Evolutionary conservation across 2,113 vertebrate genomes (phyloP), one percentile per base, ranked within the genome.

Genomic region (Colaptes auratus): DNA sequence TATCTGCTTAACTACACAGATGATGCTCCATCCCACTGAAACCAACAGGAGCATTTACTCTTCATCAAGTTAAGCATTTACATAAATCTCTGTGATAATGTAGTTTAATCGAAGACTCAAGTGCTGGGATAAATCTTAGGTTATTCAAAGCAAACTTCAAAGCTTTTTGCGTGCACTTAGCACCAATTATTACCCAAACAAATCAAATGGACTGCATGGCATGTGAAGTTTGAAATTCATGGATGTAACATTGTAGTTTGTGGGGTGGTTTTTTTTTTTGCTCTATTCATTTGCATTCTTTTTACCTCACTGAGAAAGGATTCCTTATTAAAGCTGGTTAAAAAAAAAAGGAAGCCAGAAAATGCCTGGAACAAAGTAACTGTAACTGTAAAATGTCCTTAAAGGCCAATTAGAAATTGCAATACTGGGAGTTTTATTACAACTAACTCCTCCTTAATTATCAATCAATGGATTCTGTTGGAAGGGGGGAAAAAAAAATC

Each of bases 351-450:
- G 93, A 95, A 89, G 78, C n/a, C 91, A 81, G 90, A 97, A 89
- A 97, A 96, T 6, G 97, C 97, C 97, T 97, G 96, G 94, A 98
- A 98, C 97, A 97, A 98, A 98, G 97, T 97, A 97, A 98, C 97
- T 98, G 96, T 97, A 98, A 97, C 97, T 97, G 96, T 97, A 98
- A 98, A 98, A 98, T 96, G 96, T 98, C 97, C 98, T 98, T 97
- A 98, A 98, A 98, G 97, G 97, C 97, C 98, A 98, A 98, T 98
- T 98, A 98, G 97, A 98, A 98, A 98, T 97, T 97, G 97, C 97
- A 98, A 98, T 98, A 97, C 97, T 96, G 97, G 97, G 97, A 98
- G 96, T 97, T 98, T 98, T 98, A 98, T 97, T 98, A 98, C 97
- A 97, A 97, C 96, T 97, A 98, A 97, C 97, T 98, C 97, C 97